Conservation (phyloP, 2,888 invertebrate species). For the Amphipoea lucens region DNA sequence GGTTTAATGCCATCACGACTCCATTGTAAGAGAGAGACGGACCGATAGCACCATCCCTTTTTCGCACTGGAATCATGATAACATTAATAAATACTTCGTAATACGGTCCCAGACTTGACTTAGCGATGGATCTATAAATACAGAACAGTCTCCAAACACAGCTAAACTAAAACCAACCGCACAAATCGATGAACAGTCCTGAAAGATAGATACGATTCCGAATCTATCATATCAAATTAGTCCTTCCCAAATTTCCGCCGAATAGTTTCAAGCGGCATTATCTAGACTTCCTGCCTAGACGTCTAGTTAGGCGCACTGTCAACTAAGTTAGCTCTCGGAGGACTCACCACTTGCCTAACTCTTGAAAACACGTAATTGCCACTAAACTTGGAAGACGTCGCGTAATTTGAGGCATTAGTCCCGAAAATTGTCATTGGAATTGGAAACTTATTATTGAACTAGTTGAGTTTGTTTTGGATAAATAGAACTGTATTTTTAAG, state of each 20-base stretch:
- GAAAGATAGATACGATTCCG: not conserved
- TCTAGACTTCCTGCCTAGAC: slow-evolving; percentile 44
- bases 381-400: slow-evolving; percentile 54
- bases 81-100: no score
- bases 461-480: slow-evolving; percentile 16
- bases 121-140: not conserved
- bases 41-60: not conserved
- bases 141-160: not conserved
- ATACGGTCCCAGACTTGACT: not conserved
- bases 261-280: slow-evolving; percentile 53
- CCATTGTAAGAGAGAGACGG: not conserved
- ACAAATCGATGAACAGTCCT: not conserved
- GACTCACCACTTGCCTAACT: slow-evolving; percentile 54
- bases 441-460: slow-evolving; percentile 13
- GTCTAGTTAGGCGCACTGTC: slow-evolving; percentile 58
- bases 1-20: no score
- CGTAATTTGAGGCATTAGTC: slow-evolving; percentile 52
- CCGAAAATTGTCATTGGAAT: slow-evolving; percentile 27
- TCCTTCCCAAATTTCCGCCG: slow-evolving; percentile 5
- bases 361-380: slow-evolving; percentile 66
- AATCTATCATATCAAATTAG: slow-evolving; percentile 38
- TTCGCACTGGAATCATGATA: no score
- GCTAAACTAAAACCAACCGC: not conserved
- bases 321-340: slow-evolving; percentile 55
- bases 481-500: not conserved